These are phyloP conservation scores for Ctenosaura bakeri DNA, from an alignment of 2,797 vertebrate species.

Conservation along the genomic window DNA sequence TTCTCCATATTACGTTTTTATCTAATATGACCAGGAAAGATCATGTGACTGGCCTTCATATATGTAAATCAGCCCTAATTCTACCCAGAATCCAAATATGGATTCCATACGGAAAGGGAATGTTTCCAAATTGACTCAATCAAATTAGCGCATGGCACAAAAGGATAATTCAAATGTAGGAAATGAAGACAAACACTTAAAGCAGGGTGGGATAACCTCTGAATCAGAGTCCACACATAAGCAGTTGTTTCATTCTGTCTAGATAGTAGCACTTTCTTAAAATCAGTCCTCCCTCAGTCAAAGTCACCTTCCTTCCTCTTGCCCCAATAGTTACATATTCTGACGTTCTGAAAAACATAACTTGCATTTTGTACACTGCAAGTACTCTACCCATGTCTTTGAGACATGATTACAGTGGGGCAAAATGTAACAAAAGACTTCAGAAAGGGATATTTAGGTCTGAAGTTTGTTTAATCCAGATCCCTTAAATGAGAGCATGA, in stretches of 20 bases:
- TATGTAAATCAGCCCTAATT: neutral
- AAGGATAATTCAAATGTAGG: neutral
- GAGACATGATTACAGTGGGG: neutral
- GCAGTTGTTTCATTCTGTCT: neutral
- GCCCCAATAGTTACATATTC: neutral
- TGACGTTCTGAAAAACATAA: neutral
- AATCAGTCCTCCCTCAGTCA: neutral
- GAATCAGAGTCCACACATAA: no score
- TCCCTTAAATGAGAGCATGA: neutral
- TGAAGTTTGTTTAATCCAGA: neutral
- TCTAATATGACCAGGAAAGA: neutral
- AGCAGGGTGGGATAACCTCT: neutral
- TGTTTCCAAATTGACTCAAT: neutral
- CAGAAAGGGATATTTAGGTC: neutral
- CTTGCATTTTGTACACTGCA: neutral
- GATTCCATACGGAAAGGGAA: neutral
- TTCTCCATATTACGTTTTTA: neutral
- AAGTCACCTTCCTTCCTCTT: neutral
- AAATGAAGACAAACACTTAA: neutral
- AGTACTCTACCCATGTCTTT: neutral
- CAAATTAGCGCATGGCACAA: neutral
- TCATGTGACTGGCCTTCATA: neutral
- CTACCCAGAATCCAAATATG: neutral
- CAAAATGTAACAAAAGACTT: neutral
- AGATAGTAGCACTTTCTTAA: neutral